phyloP scores from a whole-genome alignment of 2,113 vertebrate genomes.

The Brachypteracias leptosomus region DNA sequence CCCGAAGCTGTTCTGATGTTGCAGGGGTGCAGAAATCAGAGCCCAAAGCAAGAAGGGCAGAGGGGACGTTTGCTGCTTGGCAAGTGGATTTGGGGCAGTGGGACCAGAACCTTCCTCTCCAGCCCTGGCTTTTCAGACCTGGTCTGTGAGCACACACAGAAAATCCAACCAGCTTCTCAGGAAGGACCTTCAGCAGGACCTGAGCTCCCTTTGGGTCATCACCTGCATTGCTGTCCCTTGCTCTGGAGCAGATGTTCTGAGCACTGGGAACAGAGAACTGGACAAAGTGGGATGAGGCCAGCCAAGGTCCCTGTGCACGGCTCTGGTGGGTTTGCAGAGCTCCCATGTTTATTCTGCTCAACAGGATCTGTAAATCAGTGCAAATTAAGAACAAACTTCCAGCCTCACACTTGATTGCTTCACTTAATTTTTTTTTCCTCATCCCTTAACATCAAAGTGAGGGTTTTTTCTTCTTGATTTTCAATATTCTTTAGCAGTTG shows the following conservation, averaged over 20 bases:
- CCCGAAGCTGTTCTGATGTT: not conserved
- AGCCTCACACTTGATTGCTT: not conserved
- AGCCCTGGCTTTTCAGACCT: not conserved
- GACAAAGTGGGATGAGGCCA: not conserved
- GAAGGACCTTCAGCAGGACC: not conserved
- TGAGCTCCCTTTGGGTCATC: not conserved
- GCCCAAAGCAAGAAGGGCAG: not conserved
- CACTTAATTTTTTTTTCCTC: not conserved
- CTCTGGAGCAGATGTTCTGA: not conserved
- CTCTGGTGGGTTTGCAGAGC: not conserved
- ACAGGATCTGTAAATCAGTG: not conserved
- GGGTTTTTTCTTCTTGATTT: not conserved
- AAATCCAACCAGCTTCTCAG: rapidly evolving
- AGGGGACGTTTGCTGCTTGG: not conserved
- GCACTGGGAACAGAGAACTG: rapidly evolving
- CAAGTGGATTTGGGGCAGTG: rapidly evolving
- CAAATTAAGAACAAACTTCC: not conserved
- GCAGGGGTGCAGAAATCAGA: rapidly evolving
- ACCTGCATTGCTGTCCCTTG: not conserved
- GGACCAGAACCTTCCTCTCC: not conserved
- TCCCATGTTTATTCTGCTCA: not conserved
- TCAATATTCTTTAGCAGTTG: not conserved
- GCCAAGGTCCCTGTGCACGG: not conserved
- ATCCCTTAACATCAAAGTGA: not conserved
- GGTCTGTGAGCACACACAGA: not conserved